Evolutionary conservation across 2,888 invertebrate species (phyloP).

Genomic region (Lycaena phlaeas): DNA sequence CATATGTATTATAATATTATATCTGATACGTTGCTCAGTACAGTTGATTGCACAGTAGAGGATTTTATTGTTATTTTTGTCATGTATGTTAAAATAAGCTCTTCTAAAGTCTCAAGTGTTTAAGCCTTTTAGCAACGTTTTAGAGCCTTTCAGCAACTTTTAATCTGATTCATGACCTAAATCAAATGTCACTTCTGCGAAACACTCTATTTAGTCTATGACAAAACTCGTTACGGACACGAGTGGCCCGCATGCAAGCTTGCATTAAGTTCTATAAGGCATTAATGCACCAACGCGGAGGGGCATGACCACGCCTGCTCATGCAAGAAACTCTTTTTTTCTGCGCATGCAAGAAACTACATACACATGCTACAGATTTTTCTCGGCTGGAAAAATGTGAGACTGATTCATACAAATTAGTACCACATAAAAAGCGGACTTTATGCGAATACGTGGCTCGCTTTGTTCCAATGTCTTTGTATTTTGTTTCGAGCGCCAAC

Average conservation of each 20-base stretch:
- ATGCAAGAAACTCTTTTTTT: conserved; percentile 18
- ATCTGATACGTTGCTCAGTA: too few relatives aligned
- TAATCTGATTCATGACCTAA: too few relatives aligned
- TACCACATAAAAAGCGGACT: conserved; percentile 21
- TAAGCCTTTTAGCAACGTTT: too few relatives aligned
- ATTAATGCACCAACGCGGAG: conserved; percentile 56
- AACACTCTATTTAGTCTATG: conserved; percentile 27
- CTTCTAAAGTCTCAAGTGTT: too few relatives aligned
- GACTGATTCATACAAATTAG: conserved; percentile 36
- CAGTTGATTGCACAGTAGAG: too few relatives aligned
- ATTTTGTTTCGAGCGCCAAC: conserved; percentile 17
- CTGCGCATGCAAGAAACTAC: too few relatives aligned
- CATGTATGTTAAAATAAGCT: too few relatives aligned
- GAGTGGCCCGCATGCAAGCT: conserved; percentile 45
- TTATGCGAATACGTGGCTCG: conserved; percentile 18
- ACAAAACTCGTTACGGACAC: conserved; percentile 31
- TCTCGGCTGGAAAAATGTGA: conserved; percentile 18
- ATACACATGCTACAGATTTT: too few relatives aligned
- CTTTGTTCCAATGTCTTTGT: conserved; percentile 18
- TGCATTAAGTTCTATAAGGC: conserved; percentile 54
- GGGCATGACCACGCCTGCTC: conserved; percentile 35
- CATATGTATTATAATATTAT: too few relatives aligned
- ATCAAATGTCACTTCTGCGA: not conserved
- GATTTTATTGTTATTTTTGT: too few relatives aligned
- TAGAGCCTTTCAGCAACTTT: too few relatives aligned